These are phyloP conservation scores for Sardina pilchardus DNA, from an alignment of 2,113 vertebrate species.

Conservation along the genomic window DNA sequence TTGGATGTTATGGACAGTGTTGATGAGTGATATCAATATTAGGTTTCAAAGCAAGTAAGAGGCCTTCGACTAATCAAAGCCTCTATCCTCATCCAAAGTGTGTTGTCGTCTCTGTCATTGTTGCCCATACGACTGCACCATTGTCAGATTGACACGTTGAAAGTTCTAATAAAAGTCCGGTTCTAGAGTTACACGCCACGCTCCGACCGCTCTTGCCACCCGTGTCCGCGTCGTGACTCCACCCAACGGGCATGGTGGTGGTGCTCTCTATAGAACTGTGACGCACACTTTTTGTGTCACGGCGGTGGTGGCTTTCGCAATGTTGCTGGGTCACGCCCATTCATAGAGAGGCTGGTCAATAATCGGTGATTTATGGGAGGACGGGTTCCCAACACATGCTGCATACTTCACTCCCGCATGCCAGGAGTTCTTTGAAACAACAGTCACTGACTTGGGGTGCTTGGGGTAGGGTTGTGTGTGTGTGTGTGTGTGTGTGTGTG, in stretches of 20 bases:
- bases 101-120: background rate
- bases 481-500: background rate
- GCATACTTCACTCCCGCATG: background rate
- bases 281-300: background rate
- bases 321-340: background rate
- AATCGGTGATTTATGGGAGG: background rate
- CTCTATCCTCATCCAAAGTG: no score
- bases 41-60: background rate
- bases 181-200: background rate
- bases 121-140: background rate
- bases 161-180: background rate
- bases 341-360: background rate
- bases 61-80: background rate
- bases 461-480: background rate
- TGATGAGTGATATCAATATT: background rate
- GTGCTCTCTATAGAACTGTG: background rate
- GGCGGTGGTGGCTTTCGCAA: background rate
- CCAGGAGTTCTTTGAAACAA: conserved; percentile 18
- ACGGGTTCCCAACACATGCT: conserved; percentile 18
- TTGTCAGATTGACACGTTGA: background rate
- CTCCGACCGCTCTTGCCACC: background rate
- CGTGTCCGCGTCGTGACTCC: background rate
- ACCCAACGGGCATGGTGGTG: background rate
- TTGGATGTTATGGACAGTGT: background rate
- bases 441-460: background rate